Base-by-base conservation (phyloP, 2,888 invertebrate genomes). In the Electrophaes corylata region DNA sequence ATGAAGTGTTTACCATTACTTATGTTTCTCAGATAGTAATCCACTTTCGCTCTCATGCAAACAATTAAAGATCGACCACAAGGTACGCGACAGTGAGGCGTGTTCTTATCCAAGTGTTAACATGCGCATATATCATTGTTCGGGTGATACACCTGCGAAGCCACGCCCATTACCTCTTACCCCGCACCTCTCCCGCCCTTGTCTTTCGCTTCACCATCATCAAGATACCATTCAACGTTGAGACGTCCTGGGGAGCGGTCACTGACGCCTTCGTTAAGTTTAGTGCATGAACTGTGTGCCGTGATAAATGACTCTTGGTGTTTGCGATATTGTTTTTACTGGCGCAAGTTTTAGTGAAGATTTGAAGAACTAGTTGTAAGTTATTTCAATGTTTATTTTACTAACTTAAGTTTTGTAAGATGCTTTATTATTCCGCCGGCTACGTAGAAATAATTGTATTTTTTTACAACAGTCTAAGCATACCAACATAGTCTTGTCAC, bases 111-210 rank as follows among this genome's bases (percentile, higher is more conserved):
- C 66, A 67, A 83, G 86, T 88, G 88, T 84, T 87, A 88, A 87
- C 85, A 86, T 84, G 86, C 84, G 88, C 86, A 88, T 90, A 89
- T 82, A 87, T 90, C 88, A 89, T 81, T 73, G 81, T 84, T 83
- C 79, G 81, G 75, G 70, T 81, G 83, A 83, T 87, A 84, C 88
- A 90, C 90, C 89, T 90, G 89, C 78, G 72, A 81, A 70, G 78
- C 85, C 82, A 79, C 88, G 86, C 86, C 88, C 64, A 29, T 41
- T 41, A 51, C 67, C 67, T 68, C 71, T 60, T 58, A 54, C 71
- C 72, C 75, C 76, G 69, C 79, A 60, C 74, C 63, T 71, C 74
- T 63, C 62, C 57, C 66, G 61, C 81, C 75, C 77, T 71, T 78
- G 81, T 82, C 83, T 82, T 80, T 76, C 76, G 78, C 78, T 69